Percentiles rank a stretch among this genome's conserved stretches.
Conservation (phyloP, 2,113 vertebrate species). For the Phalacrocorax pelagicus region DNA sequence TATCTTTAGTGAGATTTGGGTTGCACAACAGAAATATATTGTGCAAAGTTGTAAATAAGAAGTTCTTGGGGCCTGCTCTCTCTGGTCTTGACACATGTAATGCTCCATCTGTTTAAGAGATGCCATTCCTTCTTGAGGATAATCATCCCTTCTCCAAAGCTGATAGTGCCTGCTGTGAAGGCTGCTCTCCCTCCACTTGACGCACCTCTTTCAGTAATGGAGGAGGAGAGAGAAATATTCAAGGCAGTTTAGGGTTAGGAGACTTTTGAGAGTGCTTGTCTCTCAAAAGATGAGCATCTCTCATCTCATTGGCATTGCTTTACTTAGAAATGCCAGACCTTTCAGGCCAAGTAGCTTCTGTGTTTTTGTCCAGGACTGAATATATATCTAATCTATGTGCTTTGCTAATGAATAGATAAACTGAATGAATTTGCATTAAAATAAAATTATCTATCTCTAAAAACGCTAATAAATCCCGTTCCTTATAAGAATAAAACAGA, state of each 20-base stretch:
- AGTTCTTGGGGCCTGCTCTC: not conserved
- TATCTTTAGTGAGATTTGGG: not conserved
- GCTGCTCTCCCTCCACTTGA: not conserved
- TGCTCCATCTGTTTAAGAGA: not conserved
- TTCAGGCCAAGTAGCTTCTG: not conserved
- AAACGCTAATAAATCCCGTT: not conserved
- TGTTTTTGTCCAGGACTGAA: not conserved
- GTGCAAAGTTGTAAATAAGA: not conserved
- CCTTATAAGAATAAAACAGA: not conserved
- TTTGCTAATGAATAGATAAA: not conserved
- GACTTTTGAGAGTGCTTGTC: not conserved
- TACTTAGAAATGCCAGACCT: not conserved
- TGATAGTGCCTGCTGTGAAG: too few species aligned
- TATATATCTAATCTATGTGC: not conserved
- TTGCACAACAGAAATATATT: not conserved
- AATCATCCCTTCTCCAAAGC: not conserved
- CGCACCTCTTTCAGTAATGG: fast-evolving
- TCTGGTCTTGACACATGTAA: fast-evolving
- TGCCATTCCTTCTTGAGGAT: not conserved
- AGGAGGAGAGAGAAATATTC: not conserved
- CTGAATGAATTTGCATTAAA: not conserved
- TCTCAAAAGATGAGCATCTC: not conserved
- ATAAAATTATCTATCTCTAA: not conserved
- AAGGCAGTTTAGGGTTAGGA: not conserved
- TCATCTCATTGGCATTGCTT: not conserved